Evolutionary conservation across 2,888 invertebrate species (phyloP).

Genomic region (Arge pagana): DNA sequence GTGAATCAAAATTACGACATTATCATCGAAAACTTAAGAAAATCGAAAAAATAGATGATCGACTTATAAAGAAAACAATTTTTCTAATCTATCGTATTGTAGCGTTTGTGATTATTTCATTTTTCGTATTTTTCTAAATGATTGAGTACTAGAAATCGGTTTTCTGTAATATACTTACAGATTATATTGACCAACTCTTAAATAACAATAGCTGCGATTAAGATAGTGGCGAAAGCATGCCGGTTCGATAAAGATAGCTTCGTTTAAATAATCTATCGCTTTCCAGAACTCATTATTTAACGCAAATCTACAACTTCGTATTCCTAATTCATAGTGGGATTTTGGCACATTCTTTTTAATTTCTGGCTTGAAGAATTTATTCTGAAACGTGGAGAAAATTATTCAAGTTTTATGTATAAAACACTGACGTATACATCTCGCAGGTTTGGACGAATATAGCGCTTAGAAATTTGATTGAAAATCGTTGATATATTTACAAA

Average conservation of each 20-base stretch:
- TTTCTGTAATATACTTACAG: conserved; percentile 30
- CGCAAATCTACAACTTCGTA: conserved; percentile 24
- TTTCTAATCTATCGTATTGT: too few relatives aligned
- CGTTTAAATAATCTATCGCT: conserved; percentile 28
- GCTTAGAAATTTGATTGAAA: not conserved
- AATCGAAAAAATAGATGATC: too few relatives aligned
- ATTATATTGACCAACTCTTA: conserved; percentile 27
- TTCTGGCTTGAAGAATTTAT: not conserved
- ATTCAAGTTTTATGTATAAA: not conserved
- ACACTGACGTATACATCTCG: not conserved
- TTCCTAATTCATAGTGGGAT: conserved; percentile 28
- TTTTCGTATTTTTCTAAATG: too few relatives aligned
- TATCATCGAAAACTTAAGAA: too few relatives aligned
- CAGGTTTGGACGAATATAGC: not conserved
- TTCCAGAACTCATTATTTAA: conserved; percentile 21
- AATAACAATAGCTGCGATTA: conserved; percentile 35
- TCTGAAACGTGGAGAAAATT: not conserved
- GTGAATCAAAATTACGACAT: too few relatives aligned
- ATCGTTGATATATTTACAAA: too few relatives aligned
- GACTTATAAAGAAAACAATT: too few relatives aligned
- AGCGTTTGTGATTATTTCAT: too few relatives aligned
- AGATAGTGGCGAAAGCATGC: conserved; percentile 31
- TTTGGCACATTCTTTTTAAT: conserved; percentile 4
- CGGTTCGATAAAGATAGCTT: conserved; percentile 27
- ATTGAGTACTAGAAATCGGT: too few relatives aligned